Evolutionary conservation across 2,113 vertebrate genomes (phyloP), one percentile per base, ranked within the genome.

Genomic region (Taurulus bubalis): DNA sequence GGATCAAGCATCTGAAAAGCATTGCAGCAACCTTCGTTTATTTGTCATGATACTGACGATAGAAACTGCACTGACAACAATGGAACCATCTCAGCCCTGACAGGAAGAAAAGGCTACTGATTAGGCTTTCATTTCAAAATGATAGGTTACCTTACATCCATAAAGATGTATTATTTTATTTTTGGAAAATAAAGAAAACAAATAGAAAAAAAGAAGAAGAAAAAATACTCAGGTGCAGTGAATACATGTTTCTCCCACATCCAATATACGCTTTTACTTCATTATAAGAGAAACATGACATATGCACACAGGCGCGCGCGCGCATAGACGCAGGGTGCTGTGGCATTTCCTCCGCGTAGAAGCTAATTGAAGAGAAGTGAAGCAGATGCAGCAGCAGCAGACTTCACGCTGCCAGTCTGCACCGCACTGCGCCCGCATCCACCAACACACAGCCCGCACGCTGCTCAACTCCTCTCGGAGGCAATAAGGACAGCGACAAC

Each of bases 391-490:
- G 79, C 72, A 80, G 84, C 81, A 74, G 79, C 75, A 85, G 77
- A 63, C 80, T 83, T 72, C 65, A 67, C 38, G 63, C 77, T 75
- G 71, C 60, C 77, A 71, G 55, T 49, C 80, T 47, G 76, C 85
- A 88, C 89, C 90, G 92, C 92, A 90, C 88, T 90, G 92, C 92
- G 87, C 80, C 83, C 77, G 76, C 86, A 77, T 66, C 78, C 80
- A 69, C 73, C 71, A 14, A 14, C 85, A 71, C 79, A 28, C 63
- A 67, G 24, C 10, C 55, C 42, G 63, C 68, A 12, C 1, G 49
- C 78, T 24, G 59, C 72, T 69, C 42, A 62, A 34, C 65, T 79
- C 60, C 40, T 63, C 12, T 28, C 12, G 15, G 30, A 75, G 15
- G 75, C 62, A 67, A 40, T 12, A 11, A 59, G 11, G 69, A 78